phyloP scores from a whole-genome alignment of 2,113 vertebrate species.

The Pagrus major region DNA sequence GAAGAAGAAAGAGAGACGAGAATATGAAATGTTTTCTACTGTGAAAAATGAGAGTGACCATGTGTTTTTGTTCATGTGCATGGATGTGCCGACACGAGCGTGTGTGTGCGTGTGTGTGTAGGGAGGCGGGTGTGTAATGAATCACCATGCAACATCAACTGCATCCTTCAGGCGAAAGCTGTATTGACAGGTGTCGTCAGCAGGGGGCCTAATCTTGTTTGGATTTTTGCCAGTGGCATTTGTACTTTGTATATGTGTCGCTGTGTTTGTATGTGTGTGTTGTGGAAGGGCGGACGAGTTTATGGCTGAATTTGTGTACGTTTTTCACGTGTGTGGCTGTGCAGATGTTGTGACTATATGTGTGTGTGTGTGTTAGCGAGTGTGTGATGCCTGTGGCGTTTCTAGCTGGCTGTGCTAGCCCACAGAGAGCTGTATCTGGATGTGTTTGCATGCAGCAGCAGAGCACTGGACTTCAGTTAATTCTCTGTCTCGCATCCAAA shows the following conservation, averaged over 20 bases:
- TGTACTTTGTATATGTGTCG: slow-evolving; percentile 33
- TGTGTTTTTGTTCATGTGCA: neutral
- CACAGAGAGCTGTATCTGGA: slow-evolving; percentile 7
- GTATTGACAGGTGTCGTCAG: slow-evolving; percentile 71
- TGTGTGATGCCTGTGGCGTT: slow-evolving; percentile 44
- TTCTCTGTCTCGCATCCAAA: slow-evolving; percentile 4
- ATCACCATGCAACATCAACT: slow-evolving; percentile 39
- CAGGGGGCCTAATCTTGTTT: slow-evolving; percentile 66
- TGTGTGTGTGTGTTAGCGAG: neutral
- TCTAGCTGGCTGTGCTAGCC: slow-evolving; percentile 20
- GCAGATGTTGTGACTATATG: slow-evolving; percentile 1
- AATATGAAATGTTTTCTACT: slow-evolving; percentile 4
- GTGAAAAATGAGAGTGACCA: slow-evolving; percentile 5
- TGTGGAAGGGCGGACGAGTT: neutral
- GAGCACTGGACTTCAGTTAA: slow-evolving; percentile 18
- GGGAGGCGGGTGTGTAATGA: slow-evolving; percentile 42
- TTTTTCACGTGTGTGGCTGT: neutral
- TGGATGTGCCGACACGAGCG: neutral
- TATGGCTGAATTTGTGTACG: neutral
- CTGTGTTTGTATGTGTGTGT: slow-evolving; percentile 16
- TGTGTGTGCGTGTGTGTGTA: slow-evolving; percentile 8
- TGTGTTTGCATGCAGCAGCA: slow-evolving; percentile 19
- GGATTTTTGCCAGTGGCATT: slow-evolving; percentile 48
- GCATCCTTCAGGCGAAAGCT: slow-evolving; percentile 58
- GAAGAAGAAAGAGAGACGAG: neutral